Evolutionary conservation across 92 coral and sea anemone genomes (phyloP).

Genomic region (Blastomussa wellsi): DNA sequence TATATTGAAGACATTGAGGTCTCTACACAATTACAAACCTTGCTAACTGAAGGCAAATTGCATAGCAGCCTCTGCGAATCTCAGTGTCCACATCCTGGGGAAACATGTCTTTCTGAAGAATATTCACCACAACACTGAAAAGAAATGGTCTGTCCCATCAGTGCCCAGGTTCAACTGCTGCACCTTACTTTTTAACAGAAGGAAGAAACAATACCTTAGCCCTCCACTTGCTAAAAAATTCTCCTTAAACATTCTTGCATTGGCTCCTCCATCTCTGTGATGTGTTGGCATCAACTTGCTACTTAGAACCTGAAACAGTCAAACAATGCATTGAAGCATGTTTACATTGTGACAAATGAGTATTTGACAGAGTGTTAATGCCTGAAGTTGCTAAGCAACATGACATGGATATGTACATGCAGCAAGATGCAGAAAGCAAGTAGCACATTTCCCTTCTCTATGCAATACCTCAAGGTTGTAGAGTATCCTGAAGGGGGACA

Average conservation of each 20-base stretch:
- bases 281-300: constrained; percentile 88
- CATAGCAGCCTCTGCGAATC: constrained; percentile 87
- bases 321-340: too few species aligned
- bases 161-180: too few species aligned
- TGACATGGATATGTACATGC: too few species aligned
- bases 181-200: not conserved
- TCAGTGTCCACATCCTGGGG: constrained; percentile 89
- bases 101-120: constrained; percentile 90
- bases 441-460: not conserved
- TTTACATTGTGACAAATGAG: too few species aligned
- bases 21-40: constrained; percentile 38
- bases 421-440: not conserved
- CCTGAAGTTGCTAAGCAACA: too few species aligned
- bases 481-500: constrained; percentile 85
- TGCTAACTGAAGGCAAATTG: constrained; percentile 86
- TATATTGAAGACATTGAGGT: not conserved
- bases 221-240: constrained; percentile 84
- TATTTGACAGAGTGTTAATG: too few species aligned
- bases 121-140: constrained; percentile 79
- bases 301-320: constrained; percentile 67
- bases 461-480: constrained; percentile 66
- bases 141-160: not conserved
- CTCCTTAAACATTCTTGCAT: constrained; percentile 87
- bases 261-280: constrained; percentile 90
- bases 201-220: constrained; percentile 56